phyloP scores from a whole-genome alignment of 2,888 invertebrate species.

The Eubasilissa splendida region DNA sequence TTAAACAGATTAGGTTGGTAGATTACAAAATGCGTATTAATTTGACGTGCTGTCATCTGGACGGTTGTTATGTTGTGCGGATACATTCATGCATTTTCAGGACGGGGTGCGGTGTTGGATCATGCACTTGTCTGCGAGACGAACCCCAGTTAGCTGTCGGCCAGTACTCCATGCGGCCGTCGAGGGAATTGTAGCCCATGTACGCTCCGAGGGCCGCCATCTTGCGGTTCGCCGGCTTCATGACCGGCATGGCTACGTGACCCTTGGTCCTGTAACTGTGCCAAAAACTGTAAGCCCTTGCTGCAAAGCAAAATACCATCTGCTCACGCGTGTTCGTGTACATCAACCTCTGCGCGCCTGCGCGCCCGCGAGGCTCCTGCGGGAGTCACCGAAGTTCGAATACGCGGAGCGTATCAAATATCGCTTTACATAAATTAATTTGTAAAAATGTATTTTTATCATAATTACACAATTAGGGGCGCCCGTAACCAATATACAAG shows the following conservation, averaged over 20 bases:
- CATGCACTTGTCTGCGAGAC: constrained; percentile 61
- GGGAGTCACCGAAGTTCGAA: too few relatives aligned
- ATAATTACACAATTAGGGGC: too few relatives aligned
- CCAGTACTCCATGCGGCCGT: constrained; percentile 74
- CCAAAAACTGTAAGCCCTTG: constrained; percentile 74
- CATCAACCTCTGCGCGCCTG: constrained; percentile 10
- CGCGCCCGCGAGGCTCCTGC: neutral
- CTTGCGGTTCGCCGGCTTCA: constrained; percentile 62
- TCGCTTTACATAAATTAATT: too few relatives aligned
- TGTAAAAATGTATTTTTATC: too few relatives aligned
- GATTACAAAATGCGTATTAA: neutral
- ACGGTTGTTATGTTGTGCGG: constrained; percentile 8
- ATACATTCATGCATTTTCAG: constrained; percentile 22
- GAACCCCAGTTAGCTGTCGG: constrained; percentile 77
- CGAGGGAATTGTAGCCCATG: constrained; percentile 73
- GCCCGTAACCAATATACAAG: too few relatives aligned
- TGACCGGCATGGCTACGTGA: constrained; percentile 57
- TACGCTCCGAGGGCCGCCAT: constrained; percentile 68
- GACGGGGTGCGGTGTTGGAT: constrained; percentile 40
- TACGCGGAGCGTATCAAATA: too few relatives aligned
- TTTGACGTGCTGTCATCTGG: neutral
- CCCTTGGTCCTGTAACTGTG: constrained; percentile 69
- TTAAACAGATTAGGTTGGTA: neutral
- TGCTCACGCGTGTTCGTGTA: constrained; percentile 64
- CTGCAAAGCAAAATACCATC: constrained; percentile 67